Conservation (phyloP, 2,888 invertebrate species). For the Apotomis betuletana region DNA sequence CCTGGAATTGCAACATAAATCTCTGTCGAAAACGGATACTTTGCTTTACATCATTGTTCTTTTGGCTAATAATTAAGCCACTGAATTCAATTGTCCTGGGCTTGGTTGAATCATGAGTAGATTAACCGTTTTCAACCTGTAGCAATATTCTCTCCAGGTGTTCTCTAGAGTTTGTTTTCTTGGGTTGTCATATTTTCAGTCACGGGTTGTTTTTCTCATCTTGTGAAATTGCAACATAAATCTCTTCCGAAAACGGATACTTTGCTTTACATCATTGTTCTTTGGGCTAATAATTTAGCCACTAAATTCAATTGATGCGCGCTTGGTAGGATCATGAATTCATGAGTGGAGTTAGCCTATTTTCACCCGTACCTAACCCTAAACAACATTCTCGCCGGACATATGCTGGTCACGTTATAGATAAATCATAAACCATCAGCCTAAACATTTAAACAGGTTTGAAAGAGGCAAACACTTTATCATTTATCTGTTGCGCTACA, state of each 20-base stretch:
- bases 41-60: slow-evolving; percentile 55
- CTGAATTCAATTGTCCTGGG: slow-evolving; percentile 20
- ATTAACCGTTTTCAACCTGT: background rate
- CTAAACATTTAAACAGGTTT: no score
- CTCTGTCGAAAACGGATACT: slow-evolving; percentile 62
- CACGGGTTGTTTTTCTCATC: slow-evolving; percentile 61
- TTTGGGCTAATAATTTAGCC: slow-evolving; percentile 53
- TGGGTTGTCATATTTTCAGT: slow-evolving; percentile 44
- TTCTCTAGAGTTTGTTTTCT: no score
- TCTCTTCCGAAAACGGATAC: slow-evolving; percentile 63
- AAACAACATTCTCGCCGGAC: no score
- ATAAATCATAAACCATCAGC: no score
- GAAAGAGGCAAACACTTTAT: no score
- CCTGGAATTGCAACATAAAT: slow-evolving; percentile 69
- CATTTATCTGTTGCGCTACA: no score
- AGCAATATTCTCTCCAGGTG: no score
- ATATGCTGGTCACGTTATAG: no score
- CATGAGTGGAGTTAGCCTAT: background rate
- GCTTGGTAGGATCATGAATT: background rate
- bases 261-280: slow-evolving; percentile 56
- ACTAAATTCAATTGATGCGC: slow-evolving; percentile 26
- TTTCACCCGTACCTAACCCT: no score
- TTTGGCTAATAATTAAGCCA: slow-evolving; percentile 52
- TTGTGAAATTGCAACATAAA: slow-evolving; percentile 68
- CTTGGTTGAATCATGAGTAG: background rate